Percentiles rank a stretch among this genome's conserved stretches.
These are phyloP conservation scores for Myathropa florea DNA, from an alignment of 2,888 invertebrate genomes.

Conservation along the genomic window DNA sequence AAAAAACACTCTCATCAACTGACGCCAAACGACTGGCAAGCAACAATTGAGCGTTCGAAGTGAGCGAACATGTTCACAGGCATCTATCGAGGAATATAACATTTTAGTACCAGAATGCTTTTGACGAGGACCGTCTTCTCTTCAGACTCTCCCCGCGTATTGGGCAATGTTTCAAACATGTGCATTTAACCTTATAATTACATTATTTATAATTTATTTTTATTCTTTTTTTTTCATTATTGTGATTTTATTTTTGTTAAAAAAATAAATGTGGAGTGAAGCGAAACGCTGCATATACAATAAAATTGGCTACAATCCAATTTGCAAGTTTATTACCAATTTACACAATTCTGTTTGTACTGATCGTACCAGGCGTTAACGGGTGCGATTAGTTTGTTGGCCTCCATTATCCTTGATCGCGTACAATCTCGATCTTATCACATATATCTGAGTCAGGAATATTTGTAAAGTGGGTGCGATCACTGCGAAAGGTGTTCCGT, in stretches of 20 bases:
- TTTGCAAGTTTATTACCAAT: constrained; percentile 39
- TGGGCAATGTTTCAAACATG: constrained; percentile 62
- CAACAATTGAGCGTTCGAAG: not conserved
- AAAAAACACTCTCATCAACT: too few relatives aligned
- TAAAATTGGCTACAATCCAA: constrained; percentile 45
- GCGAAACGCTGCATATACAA: constrained; percentile 49
- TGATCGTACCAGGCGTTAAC: constrained; percentile 43
- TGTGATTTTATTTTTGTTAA: constrained; percentile 49
- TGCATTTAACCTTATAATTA: constrained; percentile 55
- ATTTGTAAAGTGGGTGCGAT: constrained; percentile 88
- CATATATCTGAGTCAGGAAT: constrained; percentile 85
- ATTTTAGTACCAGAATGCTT: too few relatives aligned
- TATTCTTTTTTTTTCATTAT: constrained; percentile 21
- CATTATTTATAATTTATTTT: too few relatives aligned
- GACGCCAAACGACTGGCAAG: not conserved
- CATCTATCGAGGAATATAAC: not conserved
- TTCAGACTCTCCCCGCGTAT: not conserved
- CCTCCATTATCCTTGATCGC: constrained; percentile 79
- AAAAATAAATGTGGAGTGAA: constrained; percentile 68
- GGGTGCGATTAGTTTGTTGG: constrained; percentile 73
- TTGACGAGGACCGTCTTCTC: not conserved
- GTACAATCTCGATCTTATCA: constrained; percentile 80
- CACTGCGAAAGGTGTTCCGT: constrained; percentile 89
- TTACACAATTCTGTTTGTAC: constrained; percentile 59
- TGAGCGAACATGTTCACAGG: not conserved